Base-by-base conservation (phyloP, 92 coral and sea anemone genomes). In the Umimayanthus chanpuru region DNA sequence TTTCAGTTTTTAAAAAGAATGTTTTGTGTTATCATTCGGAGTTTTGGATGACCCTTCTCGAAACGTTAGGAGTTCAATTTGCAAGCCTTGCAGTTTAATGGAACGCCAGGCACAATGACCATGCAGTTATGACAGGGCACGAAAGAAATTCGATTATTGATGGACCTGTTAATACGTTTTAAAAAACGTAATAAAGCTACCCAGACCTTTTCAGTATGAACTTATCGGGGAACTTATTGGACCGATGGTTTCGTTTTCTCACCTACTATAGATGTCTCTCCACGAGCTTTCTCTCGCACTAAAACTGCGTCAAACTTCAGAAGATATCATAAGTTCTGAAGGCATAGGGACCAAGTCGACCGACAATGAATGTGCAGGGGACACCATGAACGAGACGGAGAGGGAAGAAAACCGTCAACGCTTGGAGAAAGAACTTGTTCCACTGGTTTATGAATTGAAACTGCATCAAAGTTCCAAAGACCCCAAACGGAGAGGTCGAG, bases 391-490 rank as follows among this genome's bases (percentile, higher is more conserved):
- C 20, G 86, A 81, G 18, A 15, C 12, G 65, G 86, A 65, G 25
- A 65, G 20, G 4, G 86, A 81, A 65, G 38, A 40, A 6, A 81
- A 61, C 9, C 64, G 87, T 43, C 65, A 83, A 68, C 41, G 61
- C 43, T 16, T 83, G 64, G 77, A 83, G 16, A 15, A 44, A 68
- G 39, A 29, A 2, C 66, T 68, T 44, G 87, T 83, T 43, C 78
- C 87, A 66, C 36, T 83, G 77, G 25, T 83, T 26, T 4, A 70
- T 20, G 78, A 83, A 68, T 20, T 83, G 61, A 41, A 82, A 68
- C 7, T 83, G 76, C 78, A 70, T 43, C 77, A 83, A 68, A 70
- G 41, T 29, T 53, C 87, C 39, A 26, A 47, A 20, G 78, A 83
- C 18, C 18, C 65, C 21, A 83, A 83, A 50, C 23, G 41, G 56